These are phyloP conservation scores for Globia sparganii DNA, from an alignment of 2,888 invertebrate genomes.

Conservation along the genomic window DNA sequence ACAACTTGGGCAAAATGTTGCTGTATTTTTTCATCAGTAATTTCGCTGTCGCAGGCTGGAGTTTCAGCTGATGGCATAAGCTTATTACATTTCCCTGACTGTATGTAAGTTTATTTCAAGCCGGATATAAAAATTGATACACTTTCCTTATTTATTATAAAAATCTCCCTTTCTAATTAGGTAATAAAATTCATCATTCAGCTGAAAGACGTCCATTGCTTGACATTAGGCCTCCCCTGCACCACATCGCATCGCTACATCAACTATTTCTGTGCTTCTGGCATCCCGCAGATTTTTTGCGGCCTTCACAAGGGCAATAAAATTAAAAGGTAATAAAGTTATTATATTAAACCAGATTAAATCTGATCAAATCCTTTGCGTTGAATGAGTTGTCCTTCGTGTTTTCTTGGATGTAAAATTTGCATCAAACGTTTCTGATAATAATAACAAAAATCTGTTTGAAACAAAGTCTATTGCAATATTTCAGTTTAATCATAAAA, in stretches of 20 bases:
- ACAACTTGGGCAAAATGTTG: neutral
- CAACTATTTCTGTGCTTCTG: neutral
- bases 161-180: too few relatives aligned
- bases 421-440: conserved; percentile 28
- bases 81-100: neutral
- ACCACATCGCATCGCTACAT: too few relatives aligned
- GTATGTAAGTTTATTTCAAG: neutral
- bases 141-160: too few relatives aligned
- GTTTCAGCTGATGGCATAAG: too few relatives aligned
- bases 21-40: neutral
- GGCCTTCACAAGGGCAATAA: neutral
- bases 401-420: conserved; percentile 27
- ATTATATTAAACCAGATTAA: too few relatives aligned
- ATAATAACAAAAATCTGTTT: conserved; percentile 3
- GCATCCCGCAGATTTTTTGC: neutral
- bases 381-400: neutral
- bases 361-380: conserved; percentile 4
- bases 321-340: neutral
- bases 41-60: neutral
- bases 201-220: neutral
- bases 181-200: neutral
- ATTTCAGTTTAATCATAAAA: neutral
- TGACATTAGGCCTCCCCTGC: neutral
- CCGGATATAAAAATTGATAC: too few relatives aligned
- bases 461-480: neutral